phyloP scores from a whole-genome alignment of 1,140 invertebrate species.

The Drosophila erecta region DNA sequence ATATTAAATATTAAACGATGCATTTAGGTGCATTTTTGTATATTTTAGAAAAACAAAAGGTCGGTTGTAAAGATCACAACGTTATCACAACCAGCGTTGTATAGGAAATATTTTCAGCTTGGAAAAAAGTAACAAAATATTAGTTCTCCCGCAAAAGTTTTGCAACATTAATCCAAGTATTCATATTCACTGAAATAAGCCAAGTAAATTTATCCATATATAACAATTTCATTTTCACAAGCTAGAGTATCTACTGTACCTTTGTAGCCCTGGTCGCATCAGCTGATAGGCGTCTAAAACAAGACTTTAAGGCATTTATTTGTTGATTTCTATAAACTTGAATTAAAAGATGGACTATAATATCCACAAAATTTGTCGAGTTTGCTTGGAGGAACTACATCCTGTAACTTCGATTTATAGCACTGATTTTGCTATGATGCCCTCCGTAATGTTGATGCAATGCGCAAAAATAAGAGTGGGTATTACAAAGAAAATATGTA shows the following conservation, averaged over 20 bases:
- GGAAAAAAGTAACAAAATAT: too few relatives aligned
- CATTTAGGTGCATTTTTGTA: not conserved
- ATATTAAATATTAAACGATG: not conserved
- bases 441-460: slow-evolving; percentile 88
- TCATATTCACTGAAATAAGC: not conserved
- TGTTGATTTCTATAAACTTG: slow-evolving; percentile 7
- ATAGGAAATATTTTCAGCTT: too few relatives aligned
- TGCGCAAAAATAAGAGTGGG: slow-evolving; percentile 87
- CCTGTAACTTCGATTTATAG: slow-evolving; percentile 86
- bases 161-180: too few relatives aligned
- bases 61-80: not conserved
- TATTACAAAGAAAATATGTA: not conserved
- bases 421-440: slow-evolving; percentile 87
- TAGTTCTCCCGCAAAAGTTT: not conserved
- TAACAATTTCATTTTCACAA: not conserved
- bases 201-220: not conserved
- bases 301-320: not conserved
- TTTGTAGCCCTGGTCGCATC: slow-evolving; percentile 11
- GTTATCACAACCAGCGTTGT: too few relatives aligned
- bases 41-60: not conserved
- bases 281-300: slow-evolving; percentile 9
- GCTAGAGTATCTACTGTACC: too few relatives aligned
- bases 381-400: slow-evolving; percentile 88
- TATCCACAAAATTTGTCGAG: slow-evolving; percentile 86
- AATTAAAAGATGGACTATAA: slow-evolving; percentile 70